Evolutionary conservation across 2,113 vertebrate genomes (phyloP).

Genomic region (Patagioenas fasciata): DNA sequence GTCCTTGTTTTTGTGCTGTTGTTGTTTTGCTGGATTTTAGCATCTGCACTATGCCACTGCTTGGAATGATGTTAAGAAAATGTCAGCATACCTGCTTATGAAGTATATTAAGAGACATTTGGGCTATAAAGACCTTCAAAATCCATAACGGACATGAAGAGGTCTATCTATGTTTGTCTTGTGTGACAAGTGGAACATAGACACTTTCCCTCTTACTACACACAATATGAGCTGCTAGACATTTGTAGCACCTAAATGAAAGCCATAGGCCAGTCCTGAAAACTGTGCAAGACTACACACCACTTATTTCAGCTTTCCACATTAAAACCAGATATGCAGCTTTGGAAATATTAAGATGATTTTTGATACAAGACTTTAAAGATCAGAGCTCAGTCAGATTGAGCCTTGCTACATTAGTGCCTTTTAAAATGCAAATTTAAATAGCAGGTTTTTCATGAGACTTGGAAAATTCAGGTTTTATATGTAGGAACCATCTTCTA

Average conservation of each 20-base stretch:
- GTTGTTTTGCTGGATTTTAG: background rate
- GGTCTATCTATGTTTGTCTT: background rate
- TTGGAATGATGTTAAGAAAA: background rate
- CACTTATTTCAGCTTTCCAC: background rate
- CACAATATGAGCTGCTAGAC: background rate
- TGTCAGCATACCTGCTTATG: background rate
- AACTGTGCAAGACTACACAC: background rate
- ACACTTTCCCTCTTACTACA: background rate
- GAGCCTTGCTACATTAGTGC: background rate
- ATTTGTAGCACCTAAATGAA: background rate
- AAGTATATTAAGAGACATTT: background rate
- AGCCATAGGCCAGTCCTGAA: background rate
- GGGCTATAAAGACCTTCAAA: background rate
- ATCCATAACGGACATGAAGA: fast-evolving
- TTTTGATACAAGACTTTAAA: background rate
- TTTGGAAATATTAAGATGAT: background rate
- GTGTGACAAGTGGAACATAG: background rate
- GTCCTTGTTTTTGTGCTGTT: background rate
- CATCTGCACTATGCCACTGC: background rate
- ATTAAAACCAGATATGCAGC: background rate
- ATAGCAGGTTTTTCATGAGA: background rate
- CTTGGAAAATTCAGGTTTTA: background rate
- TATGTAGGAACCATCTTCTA: background rate
- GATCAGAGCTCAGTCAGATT: background rate
- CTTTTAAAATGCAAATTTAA: conserved; percentile 1